Percentiles rank a stretch among this genome's conserved stretches.
phyloP scores from a whole-genome alignment of 2,888 invertebrate genomes.

The Allygus modestus region DNA sequence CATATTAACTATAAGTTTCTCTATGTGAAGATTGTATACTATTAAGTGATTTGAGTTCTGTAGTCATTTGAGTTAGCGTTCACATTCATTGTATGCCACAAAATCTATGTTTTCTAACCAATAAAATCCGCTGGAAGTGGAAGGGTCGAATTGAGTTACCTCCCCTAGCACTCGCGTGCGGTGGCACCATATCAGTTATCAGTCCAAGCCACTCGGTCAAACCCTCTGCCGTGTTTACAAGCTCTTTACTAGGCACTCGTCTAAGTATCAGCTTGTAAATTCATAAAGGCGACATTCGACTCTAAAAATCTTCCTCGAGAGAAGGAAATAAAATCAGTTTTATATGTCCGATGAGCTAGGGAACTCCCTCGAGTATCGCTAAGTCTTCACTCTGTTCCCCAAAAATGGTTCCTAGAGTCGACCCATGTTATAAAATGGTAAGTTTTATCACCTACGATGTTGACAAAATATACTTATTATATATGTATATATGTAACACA shows the following conservation, averaged over 20 bases:
- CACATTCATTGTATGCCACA: conserved; percentile 22
- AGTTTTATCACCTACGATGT: conserved; percentile 56
- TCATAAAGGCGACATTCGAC: conserved; percentile 45
- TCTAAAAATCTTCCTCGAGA: neutral
- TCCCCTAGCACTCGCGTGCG: conserved; percentile 25
- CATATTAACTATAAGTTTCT: conserved; percentile 61
- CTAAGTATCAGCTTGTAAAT: neutral
- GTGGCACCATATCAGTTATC: conserved; percentile 49
- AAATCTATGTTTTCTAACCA: conserved; percentile 42
- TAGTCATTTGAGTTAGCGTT: conserved; percentile 18
- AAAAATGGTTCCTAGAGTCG: conserved; percentile 59
- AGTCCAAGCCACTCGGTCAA: conserved; percentile 17
- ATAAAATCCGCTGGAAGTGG: conserved; percentile 52
- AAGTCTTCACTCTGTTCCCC: conserved; percentile 52
- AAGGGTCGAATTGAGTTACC: conserved; percentile 46
- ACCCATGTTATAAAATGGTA: conserved; percentile 52
- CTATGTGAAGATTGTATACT: conserved; percentile 45
- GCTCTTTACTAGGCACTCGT: neutral
- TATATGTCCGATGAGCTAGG: conserved; percentile 23
- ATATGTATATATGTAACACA: conserved; percentile 57
- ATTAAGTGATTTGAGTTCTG: conserved; percentile 56
- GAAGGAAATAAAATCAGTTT: neutral
- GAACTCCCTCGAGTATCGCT: conserved; percentile 39
- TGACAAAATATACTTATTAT: conserved; percentile 55
- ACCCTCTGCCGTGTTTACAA: conserved; percentile 13